A percentile compares a stretch with the other conserved stretches of the same genome.
These are phyloP conservation scores for Oreochromis mossambicus DNA, from an alignment of 2,797 vertebrate genomes.

Conservation along the genomic window DNA sequence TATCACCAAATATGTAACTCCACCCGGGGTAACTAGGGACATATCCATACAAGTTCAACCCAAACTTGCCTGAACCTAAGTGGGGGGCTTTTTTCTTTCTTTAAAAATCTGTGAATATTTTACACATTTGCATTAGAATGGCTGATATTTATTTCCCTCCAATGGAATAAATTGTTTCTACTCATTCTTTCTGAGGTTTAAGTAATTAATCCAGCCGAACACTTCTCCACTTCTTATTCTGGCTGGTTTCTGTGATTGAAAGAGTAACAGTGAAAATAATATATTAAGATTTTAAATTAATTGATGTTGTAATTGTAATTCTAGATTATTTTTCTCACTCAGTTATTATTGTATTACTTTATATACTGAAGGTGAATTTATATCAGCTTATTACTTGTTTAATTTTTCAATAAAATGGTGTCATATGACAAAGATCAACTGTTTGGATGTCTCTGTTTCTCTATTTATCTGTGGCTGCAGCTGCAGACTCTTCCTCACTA, in stretches of 20 bases:
- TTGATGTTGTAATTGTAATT: background rate
- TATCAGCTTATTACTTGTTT: background rate
- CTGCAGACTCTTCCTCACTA: background rate
- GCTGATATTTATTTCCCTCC: background rate
- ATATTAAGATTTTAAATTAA: background rate
- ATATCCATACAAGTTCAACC: background rate
- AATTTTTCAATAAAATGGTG: background rate
- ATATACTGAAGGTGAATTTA: background rate
- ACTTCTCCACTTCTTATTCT: background rate
- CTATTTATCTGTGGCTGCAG: background rate
- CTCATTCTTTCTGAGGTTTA: background rate
- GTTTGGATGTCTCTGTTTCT: background rate
- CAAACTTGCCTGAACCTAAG: background rate
- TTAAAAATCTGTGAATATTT: background rate
- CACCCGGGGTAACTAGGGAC: background rate
- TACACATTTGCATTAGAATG: background rate
- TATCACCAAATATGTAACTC: background rate
- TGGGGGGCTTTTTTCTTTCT: background rate
- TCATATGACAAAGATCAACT: background rate
- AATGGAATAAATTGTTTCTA: background rate
- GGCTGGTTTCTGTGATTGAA: background rate
- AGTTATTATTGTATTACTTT: background rate
- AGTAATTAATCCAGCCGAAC: background rate
- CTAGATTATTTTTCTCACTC: background rate
- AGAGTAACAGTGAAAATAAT: background rate